A percentile compares a stretch with the other conserved stretches of the same genome.
These are phyloP conservation scores for Nannobrachium achirus DNA, from an alignment of 2,113 vertebrate species.

Conservation along the genomic window DNA sequence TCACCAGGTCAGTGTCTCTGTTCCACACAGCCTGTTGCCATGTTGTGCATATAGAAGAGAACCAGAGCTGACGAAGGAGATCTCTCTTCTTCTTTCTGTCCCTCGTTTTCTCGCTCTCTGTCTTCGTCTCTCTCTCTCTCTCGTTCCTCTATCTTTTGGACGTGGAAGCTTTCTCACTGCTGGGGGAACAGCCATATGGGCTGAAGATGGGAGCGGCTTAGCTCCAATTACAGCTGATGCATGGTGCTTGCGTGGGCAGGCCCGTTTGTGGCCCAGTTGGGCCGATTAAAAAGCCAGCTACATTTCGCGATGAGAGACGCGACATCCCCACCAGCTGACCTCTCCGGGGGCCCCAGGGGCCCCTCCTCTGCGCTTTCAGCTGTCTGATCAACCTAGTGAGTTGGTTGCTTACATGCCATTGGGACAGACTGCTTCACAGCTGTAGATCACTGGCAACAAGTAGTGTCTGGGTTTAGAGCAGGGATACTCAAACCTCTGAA, in stretches of 20 bases:
- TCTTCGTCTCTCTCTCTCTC: constrained; percentile 15
- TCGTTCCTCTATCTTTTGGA: constrained; percentile 6
- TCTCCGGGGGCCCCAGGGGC: not conserved
- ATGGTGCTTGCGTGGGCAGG: constrained; percentile 14
- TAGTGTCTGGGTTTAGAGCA: no score
- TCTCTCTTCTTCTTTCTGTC: constrained; percentile 7
- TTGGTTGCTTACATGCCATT: constrained; percentile 1
- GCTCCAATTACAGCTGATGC: constrained; percentile 41
- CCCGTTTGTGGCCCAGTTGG: constrained; percentile 23
- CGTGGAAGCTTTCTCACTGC: not conserved
- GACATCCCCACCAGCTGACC: constrained; percentile 30
- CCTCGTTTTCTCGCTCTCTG: constrained; percentile 14
- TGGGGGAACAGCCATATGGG: constrained; percentile 21
- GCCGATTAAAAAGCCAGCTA: constrained; percentile 42
- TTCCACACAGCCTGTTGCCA: constrained; percentile 5
- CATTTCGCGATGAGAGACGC: constrained; percentile 36
- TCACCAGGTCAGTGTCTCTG: constrained; percentile 62
- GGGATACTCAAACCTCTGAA: no score
- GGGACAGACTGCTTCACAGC: not conserved
- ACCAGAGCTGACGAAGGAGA: constrained; percentile 16
- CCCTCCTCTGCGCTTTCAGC: constrained; percentile 15
- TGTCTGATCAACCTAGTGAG: not conserved
- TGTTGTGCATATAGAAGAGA: not conserved
- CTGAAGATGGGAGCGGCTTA: constrained; percentile 27
- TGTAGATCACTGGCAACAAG: no score